These are phyloP conservation scores for Euglossa dilemma DNA, from an alignment of 1,140 invertebrate genomes.

Conservation along the genomic window DNA sequence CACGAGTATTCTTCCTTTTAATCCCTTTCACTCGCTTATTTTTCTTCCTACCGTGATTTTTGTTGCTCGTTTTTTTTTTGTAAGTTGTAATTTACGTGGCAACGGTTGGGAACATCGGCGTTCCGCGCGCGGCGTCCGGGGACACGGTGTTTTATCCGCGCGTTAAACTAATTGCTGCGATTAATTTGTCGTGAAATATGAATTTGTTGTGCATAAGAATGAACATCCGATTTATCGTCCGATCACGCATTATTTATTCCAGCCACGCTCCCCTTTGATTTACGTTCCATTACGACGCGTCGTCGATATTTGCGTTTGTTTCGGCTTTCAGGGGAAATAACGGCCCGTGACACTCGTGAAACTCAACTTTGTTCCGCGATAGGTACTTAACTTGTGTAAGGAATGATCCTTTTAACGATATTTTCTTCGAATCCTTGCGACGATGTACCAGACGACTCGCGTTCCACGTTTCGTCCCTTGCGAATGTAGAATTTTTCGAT, in stretches of 20 bases:
- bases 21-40: too few species aligned
- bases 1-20: too few species aligned
- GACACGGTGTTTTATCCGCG: constrained; percentile 4
- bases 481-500: too few species aligned
- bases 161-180: constrained; percentile 47
- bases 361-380: neutral
- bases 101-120: neutral
- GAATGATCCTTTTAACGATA: neutral
- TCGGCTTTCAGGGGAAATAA: neutral
- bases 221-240: constrained; percentile 45
- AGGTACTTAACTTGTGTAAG: neutral
- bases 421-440: neutral
- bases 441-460: neutral
- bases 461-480: too few species aligned
- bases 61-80: too few species aligned
- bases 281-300: constrained; percentile 46
- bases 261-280: constrained; percentile 45
- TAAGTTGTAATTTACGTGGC: constrained; percentile 2
- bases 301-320: constrained; percentile 7
- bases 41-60: too few species aligned
- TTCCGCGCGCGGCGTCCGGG: neutral
- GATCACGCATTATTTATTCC: constrained; percentile 47
- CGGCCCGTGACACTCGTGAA: neutral
- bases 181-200: constrained; percentile 36
- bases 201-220: constrained; percentile 49